Evolutionary conservation across 2,797 vertebrate genomes (phyloP), one percentile per base, ranked within the genome.

Genomic region (Gambelia wislizenii): DNA sequence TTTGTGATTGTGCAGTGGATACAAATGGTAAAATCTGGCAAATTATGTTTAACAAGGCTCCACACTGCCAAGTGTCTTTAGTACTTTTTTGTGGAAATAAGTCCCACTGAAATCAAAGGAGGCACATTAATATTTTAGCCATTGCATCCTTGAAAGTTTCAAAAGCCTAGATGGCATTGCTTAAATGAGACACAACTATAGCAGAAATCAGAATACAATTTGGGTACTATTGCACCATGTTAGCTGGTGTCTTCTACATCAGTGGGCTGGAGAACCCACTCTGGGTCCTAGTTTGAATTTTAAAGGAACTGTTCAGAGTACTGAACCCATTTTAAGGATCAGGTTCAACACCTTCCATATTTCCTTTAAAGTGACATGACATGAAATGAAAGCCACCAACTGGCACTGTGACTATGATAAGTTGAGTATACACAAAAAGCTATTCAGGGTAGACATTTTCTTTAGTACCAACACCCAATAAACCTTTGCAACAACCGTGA

Each of bases 341-440:
- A 67, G 64, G 64, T 67, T 67, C 64, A 67, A 33, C 9, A 67
- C 64, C 59, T 25, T 61, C 20, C 1, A 61, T 20, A 25, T 61
- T 61, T 61, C 25, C 20, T 61, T 61, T 61, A 6, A n/a, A n/a
- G n/a, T n/a, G n/a, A n/a, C n/a, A n/a, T n/a, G n/a, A n/a, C n/a
- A n/a, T 67, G 64, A 67, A 2, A 67, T 67, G 64, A 67, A 67
- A 67, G 64, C 64, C 30, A 67, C 30, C 10, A 33, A 67, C 30
- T 33, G 64, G 64, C 30, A 67, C 2, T 33, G 20, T 33, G 74
- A 61, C 22, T 44, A 42, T 27, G 42, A 5, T 33, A 81, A 18
- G 25, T 16, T 25, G n/a, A 39, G 42, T 25, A n/a, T 69, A 47
- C 0, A 0, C 80, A 79, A 4, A 42, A 67, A 88, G 25, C 6